Evolutionary conservation across 2,113 vertebrate species (phyloP), one percentile per base, ranked within the genome.

Genomic region (Myotis yumanensis): DNA sequence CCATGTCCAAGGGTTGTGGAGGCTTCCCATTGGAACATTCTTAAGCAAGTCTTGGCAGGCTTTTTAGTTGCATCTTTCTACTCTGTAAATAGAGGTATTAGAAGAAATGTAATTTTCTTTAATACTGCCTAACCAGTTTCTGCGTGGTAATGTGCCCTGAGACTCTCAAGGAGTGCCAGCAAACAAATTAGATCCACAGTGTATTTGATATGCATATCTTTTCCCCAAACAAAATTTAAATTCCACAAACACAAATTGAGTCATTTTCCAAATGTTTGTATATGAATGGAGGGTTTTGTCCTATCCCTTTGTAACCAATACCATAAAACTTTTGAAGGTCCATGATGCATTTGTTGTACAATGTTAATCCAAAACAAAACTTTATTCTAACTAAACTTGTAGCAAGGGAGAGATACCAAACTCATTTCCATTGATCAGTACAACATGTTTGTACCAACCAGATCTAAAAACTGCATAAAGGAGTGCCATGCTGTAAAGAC

Each of bases 171-270:
- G 83, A 90, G 92, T 94, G 37, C 86, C 91, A 86, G 92, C 82
- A 89, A 95, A 35, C 87, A 94, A 92, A 96, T 96, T 90, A 94
- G 77, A 94, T 88, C 59, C 52, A 85, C 72, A 73, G 52, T n/a
- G 35, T 92, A 82, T 91, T 94, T 64, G 92, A 97, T 94, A 93
- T 69, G 79, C 84, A 57, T 94, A 77, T 94, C 75, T 94, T 95
- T 89, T 82, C 51, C 75, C 69, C 75, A 97, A 95, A 95, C 86
- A 96, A 96, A 95, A 96, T 89, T 89, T 94, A 80, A 94, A 95
- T 96, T 97, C 69, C 71, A 82, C 72, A 94, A 96, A 97, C 96
- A 95, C 69, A 96, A 93, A 89, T 83, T 91, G 89, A 96, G 90
- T 95, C 83, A 93, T 94, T 95, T 96, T 93, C 91, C 51, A 89